Conservation (phyloP, 1,140 invertebrate species). For the Drosophila ironensis region DNA sequence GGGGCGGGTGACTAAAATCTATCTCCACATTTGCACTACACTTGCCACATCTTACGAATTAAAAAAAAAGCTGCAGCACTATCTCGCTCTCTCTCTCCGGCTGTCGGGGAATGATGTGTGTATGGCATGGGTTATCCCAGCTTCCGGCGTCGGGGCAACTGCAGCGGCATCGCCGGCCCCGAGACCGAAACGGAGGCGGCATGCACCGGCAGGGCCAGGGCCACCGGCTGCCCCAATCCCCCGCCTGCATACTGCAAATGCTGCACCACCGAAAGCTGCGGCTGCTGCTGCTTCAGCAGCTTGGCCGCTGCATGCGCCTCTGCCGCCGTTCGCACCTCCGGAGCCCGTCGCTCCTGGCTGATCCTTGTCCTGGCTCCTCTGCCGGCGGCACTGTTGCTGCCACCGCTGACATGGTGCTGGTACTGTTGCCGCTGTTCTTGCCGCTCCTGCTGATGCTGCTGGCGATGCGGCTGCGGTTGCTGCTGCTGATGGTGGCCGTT, state of each 20-base stretch:
- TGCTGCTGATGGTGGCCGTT: conserved; percentile 8
- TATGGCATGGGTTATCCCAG: conserved; percentile 34
- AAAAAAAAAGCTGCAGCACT: conserved; percentile 17
- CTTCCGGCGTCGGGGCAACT: conserved; percentile 34
- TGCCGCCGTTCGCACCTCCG: conserved; percentile 13
- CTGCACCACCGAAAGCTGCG: conserved; percentile 66
- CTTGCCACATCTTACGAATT: conserved; percentile 13
- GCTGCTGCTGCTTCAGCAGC: conserved; percentile 64
- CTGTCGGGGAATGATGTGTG: conserved; percentile 45
- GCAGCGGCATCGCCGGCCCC: background rate
- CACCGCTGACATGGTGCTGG: no score
- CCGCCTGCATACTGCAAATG: conserved; percentile 58
- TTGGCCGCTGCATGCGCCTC: conserved; percentile 65
- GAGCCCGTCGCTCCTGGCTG: no score
- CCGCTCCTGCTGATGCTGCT: background rate
- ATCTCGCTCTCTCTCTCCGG: background rate
- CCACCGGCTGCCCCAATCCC: conserved; percentile 33
- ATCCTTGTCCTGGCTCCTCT: no score
- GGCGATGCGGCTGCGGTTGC: background rate
- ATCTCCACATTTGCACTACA: conserved; percentile 36
- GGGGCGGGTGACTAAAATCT: conserved; percentile 8
- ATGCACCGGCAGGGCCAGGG: conserved; percentile 51
- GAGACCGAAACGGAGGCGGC: conserved; percentile 14
- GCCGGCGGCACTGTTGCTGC: no score
- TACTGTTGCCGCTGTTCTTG: background rate